These are phyloP conservation scores for Oscheius sp. DNA, from an alignment of 1,140 invertebrate genomes.

Conservation along the genomic window DNA sequence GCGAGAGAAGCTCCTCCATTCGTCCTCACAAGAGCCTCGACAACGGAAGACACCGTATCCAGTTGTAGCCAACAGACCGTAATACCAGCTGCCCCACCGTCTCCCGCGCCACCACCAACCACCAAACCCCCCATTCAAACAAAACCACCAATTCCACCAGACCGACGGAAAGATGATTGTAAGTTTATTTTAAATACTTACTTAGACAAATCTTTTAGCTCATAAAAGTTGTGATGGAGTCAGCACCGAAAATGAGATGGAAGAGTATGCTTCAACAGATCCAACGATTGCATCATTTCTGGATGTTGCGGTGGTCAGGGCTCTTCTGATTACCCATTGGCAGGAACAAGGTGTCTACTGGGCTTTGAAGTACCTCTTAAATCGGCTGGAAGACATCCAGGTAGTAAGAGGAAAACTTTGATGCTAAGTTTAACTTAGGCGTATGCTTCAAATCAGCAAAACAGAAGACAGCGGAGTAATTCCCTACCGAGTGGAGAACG, in stretches of 20 bases:
- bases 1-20: conserved; percentile 30
- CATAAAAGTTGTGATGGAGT: neutral
- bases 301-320: conserved; percentile 89
- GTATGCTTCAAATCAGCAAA: conserved; percentile 1
- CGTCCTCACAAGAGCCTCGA: conserved; percentile 31
- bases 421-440: neutral
- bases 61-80: conserved; percentile 56
- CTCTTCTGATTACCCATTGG: conserved; percentile 95
- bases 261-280: neutral
- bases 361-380: conserved; percentile 78
- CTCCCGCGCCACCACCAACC: neutral
- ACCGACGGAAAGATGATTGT: too few species aligned
- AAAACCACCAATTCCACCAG: neutral
- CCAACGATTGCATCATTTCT: conserved; percentile 76
- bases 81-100: conserved; percentile 16
- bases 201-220: too few species aligned
- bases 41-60: conserved; percentile 47
- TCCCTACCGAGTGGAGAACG: conserved; percentile 23
- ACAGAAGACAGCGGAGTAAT: conserved; percentile 23
- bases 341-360: conserved; percentile 94
- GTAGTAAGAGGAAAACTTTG: neutral
- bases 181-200: too few species aligned
- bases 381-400: conserved; percentile 63
- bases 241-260: conserved; percentile 27
- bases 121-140: neutral